Base-by-base conservation (phyloP, 2,113 vertebrate species). In the Zosterops japonicus region DNA sequence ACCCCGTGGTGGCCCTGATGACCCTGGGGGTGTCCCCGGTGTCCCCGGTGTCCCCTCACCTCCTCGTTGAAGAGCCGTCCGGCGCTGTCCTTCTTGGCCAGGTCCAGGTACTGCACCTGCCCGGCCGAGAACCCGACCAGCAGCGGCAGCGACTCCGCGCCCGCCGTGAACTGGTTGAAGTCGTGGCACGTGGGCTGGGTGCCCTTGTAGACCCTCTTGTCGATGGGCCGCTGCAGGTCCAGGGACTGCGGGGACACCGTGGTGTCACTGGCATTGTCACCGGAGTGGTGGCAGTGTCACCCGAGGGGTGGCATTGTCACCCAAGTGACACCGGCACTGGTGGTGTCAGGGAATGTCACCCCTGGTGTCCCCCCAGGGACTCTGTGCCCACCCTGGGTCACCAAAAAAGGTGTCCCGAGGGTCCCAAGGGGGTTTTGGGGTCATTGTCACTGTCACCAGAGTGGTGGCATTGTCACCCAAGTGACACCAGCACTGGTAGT, bases 171-270 rank as follows among this genome's bases (percentile, higher is more conserved):
- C 97, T 99, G 99, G 97, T 99, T 99, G 95, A 99, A 99, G 96
- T 99, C 99, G 5, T 99, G 99, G 90, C 99, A 99, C 1, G 99
- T 99, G 5, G 99, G 99, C 97, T 99, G 99, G 1, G 99, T 99
- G 53, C 99, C 99, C 93, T 99, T 99, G 94, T 99, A 99, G 75
- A 99, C 99, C 24, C 99, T 97, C 91, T 99, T 99, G 97, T 99
- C 99, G 14, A 99, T 99, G 23, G 99, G 99, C 42, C 99, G 99
- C 70, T 99, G 99, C 95, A 99, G 98, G 95, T 99, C 99, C 36
- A 99, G 98, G 2, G 98, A 98, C 99, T 99, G 87, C 63, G 57
- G 55, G 39, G 39, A 36, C 36, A 36, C 36, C 36, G 39, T 39
- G 39, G 39, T 39, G 39, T 39, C 39, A 39, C 11, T 39, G 39